Evolutionary conservation across 2,797 vertebrate genomes (phyloP).

Genomic region (Merluccius polli): DNA sequence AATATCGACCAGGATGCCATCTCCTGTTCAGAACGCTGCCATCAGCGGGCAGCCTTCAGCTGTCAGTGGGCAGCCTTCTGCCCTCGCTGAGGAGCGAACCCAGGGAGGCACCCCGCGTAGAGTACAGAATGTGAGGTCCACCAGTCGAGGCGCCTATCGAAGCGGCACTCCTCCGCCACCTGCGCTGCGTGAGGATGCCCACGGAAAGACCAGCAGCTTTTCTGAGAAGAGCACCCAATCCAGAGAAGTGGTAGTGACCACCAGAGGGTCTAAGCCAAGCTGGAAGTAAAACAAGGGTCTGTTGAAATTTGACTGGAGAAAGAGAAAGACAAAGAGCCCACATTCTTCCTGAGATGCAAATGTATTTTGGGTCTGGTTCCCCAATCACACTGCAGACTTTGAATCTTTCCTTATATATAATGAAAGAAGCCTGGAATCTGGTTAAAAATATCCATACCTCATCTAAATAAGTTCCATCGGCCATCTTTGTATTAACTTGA

Average conservation of each 20-base stretch:
- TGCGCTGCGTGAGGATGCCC: slow-evolving; percentile 35
- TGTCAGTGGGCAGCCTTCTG: slow-evolving; percentile 54
- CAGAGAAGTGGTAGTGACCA: slow-evolving; percentile 63
- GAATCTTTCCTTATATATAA: slow-evolving; percentile 25
- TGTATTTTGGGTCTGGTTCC: neutral
- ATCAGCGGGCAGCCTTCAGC: slow-evolving; percentile 55
- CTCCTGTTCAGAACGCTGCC: slow-evolving; percentile 7
- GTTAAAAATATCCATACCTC: slow-evolving; percentile 5
- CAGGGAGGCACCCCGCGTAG: slow-evolving; percentile 69
- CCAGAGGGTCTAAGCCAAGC: slow-evolving; percentile 76
- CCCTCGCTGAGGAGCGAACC: slow-evolving; percentile 65
- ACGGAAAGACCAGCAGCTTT: slow-evolving; percentile 70
- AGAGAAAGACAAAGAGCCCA: neutral
- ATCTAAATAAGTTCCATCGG: slow-evolving; percentile 24
- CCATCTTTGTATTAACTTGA: slow-evolving; percentile 28
- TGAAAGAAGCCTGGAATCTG: slow-evolving; percentile 33
- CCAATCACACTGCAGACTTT: slow-evolving; percentile 13
- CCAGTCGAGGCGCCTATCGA: slow-evolving; percentile 64
- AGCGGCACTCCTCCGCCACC: slow-evolving; percentile 62
- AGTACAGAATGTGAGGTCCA: slow-evolving; percentile 76
- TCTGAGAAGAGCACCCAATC: slow-evolving; percentile 74
- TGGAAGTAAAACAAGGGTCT: slow-evolving; percentile 75
- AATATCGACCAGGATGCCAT: slow-evolving; percentile 58
- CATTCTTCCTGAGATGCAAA: neutral
- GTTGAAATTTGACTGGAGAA: slow-evolving; percentile 14